These are phyloP conservation scores for Lasioglossum marginatum DNA, from an alignment of 2,888 invertebrate genomes.

Conservation along the genomic window DNA sequence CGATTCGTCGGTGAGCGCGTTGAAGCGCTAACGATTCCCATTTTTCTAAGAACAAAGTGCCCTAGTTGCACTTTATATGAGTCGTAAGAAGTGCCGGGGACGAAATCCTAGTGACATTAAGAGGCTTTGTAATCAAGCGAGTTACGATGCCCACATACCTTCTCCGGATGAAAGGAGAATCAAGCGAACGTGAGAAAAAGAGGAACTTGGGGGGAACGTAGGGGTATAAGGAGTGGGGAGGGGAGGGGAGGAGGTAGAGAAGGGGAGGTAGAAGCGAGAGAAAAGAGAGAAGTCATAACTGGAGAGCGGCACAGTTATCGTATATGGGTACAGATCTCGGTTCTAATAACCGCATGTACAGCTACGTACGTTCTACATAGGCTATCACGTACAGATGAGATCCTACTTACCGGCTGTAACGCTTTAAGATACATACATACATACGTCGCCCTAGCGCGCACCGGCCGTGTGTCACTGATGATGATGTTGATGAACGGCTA, in stretches of 20 bases:
- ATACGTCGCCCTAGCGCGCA: not conserved
- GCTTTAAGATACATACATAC: conserved; percentile 33
- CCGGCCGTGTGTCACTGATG: conserved; percentile 54
- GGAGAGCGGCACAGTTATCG: conserved; percentile 78
- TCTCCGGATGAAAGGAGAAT: conserved; percentile 18
- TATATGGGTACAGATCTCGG: conserved; percentile 75
- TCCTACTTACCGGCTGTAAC: conserved; percentile 47
- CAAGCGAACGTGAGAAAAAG: conserved; percentile 12
- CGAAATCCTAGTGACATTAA: conserved; percentile 9
- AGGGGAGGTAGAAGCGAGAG: not conserved
- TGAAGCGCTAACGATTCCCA: not conserved
- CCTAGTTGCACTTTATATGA: not conserved
- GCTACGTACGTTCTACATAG: conserved; percentile 76
- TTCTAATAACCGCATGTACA: conserved; percentile 76
- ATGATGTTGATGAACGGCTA: conserved; percentile 67
- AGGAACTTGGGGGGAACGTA: not conserved
- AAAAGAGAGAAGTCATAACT: conserved; percentile 67
- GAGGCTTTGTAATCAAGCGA: not conserved
- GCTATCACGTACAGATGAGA: conserved; percentile 49
- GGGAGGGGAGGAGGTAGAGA: not conserved
- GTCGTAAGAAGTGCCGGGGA: not conserved
- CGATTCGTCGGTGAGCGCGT: not conserved
- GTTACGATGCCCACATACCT: not conserved
- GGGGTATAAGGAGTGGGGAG: not conserved
- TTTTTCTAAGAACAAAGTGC: not conserved